Conservation (phyloP, 2,888 invertebrate genomes). For the Laothoe populi region DNA sequence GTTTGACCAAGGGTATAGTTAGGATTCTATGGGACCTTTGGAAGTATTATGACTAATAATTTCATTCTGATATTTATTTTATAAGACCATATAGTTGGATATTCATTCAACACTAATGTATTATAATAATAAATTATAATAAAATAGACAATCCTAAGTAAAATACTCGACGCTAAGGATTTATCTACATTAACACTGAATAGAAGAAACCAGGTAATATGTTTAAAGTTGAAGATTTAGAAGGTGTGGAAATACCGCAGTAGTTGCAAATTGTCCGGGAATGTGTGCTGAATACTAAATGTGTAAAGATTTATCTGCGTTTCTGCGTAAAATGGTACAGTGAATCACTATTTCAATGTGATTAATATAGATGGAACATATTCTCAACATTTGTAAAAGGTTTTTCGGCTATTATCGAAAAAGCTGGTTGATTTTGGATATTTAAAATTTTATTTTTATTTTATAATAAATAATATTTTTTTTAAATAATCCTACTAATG, state of each 20-base stretch:
- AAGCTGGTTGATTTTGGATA: too few relatives aligned
- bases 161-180: slow-evolving; percentile 1
- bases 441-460: too few relatives aligned
- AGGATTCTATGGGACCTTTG: too few relatives aligned
- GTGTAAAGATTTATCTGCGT: slow-evolving; percentile 21
- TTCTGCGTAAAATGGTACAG: slow-evolving; percentile 12
- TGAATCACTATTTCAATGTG: slow-evolving; percentile 13
- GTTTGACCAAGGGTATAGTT: too few relatives aligned
- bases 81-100: neutral
- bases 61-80: too few relatives aligned
- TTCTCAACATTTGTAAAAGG: too few relatives aligned
- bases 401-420: too few relatives aligned
- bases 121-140: neutral
- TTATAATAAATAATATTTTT: too few relatives aligned
- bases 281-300: slow-evolving; percentile 25
- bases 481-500: too few relatives aligned
- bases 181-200: slow-evolving; percentile 13
- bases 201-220: slow-evolving; percentile 23
- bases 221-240: slow-evolving; percentile 21
- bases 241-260: slow-evolving; percentile 22
- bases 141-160: slow-evolving; percentile 9
- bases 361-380: slow-evolving; percentile 12
- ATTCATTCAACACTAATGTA: too few relatives aligned
- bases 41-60: too few relatives aligned
- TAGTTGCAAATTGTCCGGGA: slow-evolving; percentile 20